Evolutionary conservation across 2,888 invertebrate genomes (phyloP).

Genomic region (Amphipyra tragopoginis): DNA sequence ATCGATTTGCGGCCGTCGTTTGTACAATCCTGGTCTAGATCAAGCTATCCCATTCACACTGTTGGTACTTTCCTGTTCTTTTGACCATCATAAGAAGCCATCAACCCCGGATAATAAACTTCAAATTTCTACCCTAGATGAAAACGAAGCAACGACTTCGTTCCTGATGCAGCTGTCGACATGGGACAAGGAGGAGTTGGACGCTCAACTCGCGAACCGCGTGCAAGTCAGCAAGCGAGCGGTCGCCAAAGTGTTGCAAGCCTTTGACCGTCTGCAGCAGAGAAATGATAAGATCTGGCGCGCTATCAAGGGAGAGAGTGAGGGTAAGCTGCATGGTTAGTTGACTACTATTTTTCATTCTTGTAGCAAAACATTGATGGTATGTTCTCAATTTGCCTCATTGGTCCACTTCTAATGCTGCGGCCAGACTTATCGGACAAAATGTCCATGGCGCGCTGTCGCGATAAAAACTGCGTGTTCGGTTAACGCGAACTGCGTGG

Average conservation of each 20-base stretch:
- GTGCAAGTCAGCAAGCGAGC: conserved; percentile 99
- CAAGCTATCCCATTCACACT: too few species aligned
- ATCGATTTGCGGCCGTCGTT: too few species aligned
- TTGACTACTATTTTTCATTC: background rate
- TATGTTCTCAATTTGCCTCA: too few species aligned
- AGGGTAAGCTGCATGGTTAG: conserved; percentile 81
- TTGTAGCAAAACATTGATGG: too few species aligned
- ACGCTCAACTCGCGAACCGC: conserved; percentile 98
- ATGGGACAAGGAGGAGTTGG: conserved; percentile 99
- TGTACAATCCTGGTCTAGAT: too few species aligned
- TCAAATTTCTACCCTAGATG: conserved; percentile 91
- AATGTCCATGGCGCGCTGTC: too few species aligned
- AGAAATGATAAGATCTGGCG: conserved; percentile 98
- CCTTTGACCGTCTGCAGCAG: conserved; percentile 98
- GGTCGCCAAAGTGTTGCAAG: conserved; percentile 98
- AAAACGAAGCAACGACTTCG: conserved; percentile 98
- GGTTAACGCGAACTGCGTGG: too few species aligned
- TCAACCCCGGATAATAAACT: background rate
- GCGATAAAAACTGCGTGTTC: too few species aligned
- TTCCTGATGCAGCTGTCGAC: conserved; percentile 98
- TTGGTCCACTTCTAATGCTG: too few species aligned
- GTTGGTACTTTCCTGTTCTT: too few species aligned
- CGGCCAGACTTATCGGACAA: too few species aligned
- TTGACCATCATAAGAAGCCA: too few species aligned
- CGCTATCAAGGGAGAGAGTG: conserved; percentile 95